Percentiles rank a stretch among this genome's conserved stretches.
These are phyloP conservation scores for Odontocerum albicorne DNA, from an alignment of 2,888 invertebrate genomes.

Conservation along the genomic window DNA sequence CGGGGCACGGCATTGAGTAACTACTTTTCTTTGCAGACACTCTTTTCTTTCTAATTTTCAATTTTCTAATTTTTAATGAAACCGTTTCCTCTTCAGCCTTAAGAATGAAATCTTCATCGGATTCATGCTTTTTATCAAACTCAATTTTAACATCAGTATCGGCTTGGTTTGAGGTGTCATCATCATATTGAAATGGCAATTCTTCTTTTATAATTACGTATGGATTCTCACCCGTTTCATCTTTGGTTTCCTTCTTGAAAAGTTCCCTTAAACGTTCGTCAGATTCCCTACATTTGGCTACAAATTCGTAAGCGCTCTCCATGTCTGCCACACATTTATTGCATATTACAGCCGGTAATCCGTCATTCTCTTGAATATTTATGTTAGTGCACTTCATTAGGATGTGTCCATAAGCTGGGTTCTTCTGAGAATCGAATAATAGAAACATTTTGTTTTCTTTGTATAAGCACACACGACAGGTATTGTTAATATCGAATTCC, in stretches of 20 bases:
- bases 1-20: constrained; percentile 11
- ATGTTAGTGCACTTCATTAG: constrained; percentile 23
- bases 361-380: constrained; percentile 15
- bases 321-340: constrained; percentile 17
- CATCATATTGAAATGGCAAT: constrained; percentile 3
- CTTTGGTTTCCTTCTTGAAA: background rate
- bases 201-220: constrained; percentile 6
- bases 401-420: constrained; percentile 6
- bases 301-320: constrained; percentile 20
- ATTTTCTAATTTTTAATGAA: background rate
- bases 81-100: constrained; percentile 2
- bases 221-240: background rate
- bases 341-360: constrained; percentile 23
- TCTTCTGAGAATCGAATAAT: constrained; percentile 15
- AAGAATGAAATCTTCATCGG: background rate
- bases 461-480: constrained; percentile 23
- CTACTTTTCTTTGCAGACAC: no score
- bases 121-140: background rate
- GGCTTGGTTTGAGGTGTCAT: no score
- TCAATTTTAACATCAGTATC: background rate
- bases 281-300: constrained; percentile 23
- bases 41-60: background rate
- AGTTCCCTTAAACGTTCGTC: constrained; percentile 12
- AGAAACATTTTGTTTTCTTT: constrained; percentile 7
- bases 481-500: no score